Base-by-base conservation (phyloP, 2,888 invertebrate genomes). In the Acleris literana region DNA sequence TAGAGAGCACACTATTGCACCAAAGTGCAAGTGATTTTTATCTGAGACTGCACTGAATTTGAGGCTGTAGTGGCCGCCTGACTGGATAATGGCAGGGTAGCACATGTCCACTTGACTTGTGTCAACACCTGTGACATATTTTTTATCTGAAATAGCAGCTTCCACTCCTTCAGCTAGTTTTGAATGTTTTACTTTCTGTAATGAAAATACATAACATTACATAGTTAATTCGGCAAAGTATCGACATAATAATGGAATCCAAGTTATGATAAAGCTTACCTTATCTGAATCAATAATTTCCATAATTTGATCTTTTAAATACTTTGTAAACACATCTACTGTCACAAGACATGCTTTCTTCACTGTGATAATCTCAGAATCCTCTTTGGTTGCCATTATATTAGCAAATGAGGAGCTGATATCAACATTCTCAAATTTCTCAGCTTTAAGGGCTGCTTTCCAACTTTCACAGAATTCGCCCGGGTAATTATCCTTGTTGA, bases 21-120 rank as follows among this genome's bases (percentile, higher is more conserved):
- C 99, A 87, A 99, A 99, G 87, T 99, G 98, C 65, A 99, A 87
- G 72, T 95, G 95, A 83, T 98, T 98, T 84, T 99, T 98, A 84
- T 99, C 99, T 75, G 98, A 98, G 3, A 95, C 95, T 4, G 97
- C 97, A 81, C 98, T 99, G 88, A 99, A 99, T 89, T 99, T 99
- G 54, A 99, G 94, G 80, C 96, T 97, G 90, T 99, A 99, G 81
- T 97, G 96, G n/a, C 99, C 99, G 9, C 99, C 99, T 44, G 99
- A 99, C 86, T 99, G 99, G 78, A 99, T 98, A 67, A 99, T 99
- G 0, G 99, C 97, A 0, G 99, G 98, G 85, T 99, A 99, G 82
- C 99, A 99, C 95, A 98, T 97, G 80, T 99, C 99, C 4, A 99
- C 94, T 84, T 98, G 96, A 29, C 95, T 94, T 3, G 96, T 95